These are phyloP conservation scores for Habrosyne pyritoides DNA, from an alignment of 2,888 invertebrate genomes.

Conservation along the genomic window DNA sequence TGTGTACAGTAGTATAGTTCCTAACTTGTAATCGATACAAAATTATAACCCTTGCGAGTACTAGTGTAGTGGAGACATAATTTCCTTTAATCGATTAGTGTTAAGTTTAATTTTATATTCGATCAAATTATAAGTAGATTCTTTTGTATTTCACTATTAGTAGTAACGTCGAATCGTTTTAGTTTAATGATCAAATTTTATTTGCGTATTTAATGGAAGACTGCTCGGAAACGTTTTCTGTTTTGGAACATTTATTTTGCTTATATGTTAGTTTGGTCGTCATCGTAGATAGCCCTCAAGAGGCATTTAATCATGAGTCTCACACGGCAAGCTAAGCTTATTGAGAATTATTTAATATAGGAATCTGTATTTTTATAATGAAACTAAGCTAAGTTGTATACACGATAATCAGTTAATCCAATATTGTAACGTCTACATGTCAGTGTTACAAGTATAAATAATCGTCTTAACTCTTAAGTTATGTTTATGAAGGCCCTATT, in stretches of 20 bases:
- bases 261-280: slow-evolving; percentile 19
- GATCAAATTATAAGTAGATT: slow-evolving; percentile 55
- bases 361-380: slow-evolving; percentile 81
- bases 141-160: slow-evolving; percentile 10
- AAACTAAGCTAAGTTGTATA: slow-evolving; percentile 66
- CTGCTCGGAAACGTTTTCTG: slow-evolving; percentile 71
- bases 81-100: slow-evolving; percentile 56
- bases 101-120: slow-evolving; percentile 60
- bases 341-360: slow-evolving; percentile 76
- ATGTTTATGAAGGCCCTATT: slow-evolving; percentile 55
- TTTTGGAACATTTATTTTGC: slow-evolving; percentile 34
- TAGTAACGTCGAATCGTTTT: slow-evolving; percentile 55
- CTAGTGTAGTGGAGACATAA: slow-evolving; percentile 64
- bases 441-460: slow-evolving; percentile 44
- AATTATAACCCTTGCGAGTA: slow-evolving; percentile 73
- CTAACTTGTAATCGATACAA: slow-evolving; percentile 79
- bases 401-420: slow-evolving; percentile 55
- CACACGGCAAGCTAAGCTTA: slow-evolving; percentile 77
- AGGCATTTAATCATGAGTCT: slow-evolving; percentile 75
- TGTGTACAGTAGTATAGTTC: slow-evolving; percentile 82
- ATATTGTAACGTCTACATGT: slow-evolving; percentile 53
- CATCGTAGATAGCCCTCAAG: slow-evolving; percentile 56
- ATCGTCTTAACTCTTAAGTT: slow-evolving; percentile 41
- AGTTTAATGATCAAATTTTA: slow-evolving; percentile 40
- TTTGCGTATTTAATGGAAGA: slow-evolving; percentile 74